These are phyloP conservation scores for Nibea coibor DNA, from an alignment of 2,113 vertebrate species.

Conservation along the genomic window DNA sequence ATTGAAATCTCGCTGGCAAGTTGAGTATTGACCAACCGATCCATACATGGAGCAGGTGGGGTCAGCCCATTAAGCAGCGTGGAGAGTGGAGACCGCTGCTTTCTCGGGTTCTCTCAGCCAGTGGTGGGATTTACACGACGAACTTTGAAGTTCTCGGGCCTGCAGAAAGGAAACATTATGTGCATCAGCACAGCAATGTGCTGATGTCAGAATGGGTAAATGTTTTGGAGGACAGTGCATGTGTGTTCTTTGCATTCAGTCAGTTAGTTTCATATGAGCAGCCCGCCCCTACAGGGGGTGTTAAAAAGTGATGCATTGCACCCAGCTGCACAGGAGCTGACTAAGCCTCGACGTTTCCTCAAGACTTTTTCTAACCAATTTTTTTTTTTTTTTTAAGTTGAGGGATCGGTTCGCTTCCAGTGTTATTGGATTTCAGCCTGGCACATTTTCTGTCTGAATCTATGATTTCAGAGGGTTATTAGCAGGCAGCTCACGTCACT, in stretches of 20 bases:
- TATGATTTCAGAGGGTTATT: constrained; percentile 16
- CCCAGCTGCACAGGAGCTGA: background rate
- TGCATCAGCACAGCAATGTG: background rate
- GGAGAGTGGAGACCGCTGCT: background rate
- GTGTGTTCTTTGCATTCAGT: background rate
- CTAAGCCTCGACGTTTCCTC: background rate
- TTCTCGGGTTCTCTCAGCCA: background rate
- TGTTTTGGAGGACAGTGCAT: background rate
- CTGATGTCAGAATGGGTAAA: background rate
- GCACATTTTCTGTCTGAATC: constrained; percentile 40
- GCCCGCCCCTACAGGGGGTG: background rate
- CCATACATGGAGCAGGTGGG: background rate
- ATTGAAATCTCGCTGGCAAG: background rate
- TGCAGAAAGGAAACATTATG: background rate
- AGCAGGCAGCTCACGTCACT: constrained; percentile 17
- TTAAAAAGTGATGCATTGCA: constrained; percentile 15
- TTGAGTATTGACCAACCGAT: background rate
- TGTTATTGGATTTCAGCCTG: constrained; percentile 5
- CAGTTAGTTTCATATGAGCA: background rate
- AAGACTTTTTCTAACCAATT: constrained; percentile 5
- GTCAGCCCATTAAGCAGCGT: background rate
- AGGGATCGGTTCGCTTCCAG: background rate
- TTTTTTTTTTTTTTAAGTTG: constrained; percentile 8
- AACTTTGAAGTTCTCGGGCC: background rate
- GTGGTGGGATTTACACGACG: background rate